Evolutionary conservation across 2,888 invertebrate species (phyloP), one percentile per base, ranked within the genome.

Genomic region (Tanypteryx hageni): DNA sequence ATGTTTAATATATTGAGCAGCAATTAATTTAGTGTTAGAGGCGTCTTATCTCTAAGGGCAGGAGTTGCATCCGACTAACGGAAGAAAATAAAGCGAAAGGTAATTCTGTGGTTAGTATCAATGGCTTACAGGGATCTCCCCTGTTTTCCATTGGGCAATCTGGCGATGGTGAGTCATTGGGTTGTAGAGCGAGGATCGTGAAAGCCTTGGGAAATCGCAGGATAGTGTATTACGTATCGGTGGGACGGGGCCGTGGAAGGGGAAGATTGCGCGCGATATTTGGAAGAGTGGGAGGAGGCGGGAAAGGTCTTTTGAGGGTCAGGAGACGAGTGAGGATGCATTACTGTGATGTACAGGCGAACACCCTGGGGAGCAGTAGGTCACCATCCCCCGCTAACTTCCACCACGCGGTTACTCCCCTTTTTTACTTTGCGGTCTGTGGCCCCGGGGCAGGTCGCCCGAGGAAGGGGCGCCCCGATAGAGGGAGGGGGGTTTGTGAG

Each of bases 361-460:
- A 56, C 64, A 64, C 89, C 89, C 89, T 31, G 64, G 89, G 89
- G 89, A 68, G 89, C 68, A 89, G 89, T 89, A 89, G 89, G 89
- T 89, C 89, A 89, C 61, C 89, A 64, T 44, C 61, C 89, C 89
- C 89, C 13, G 44, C 44, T 44, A 44, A 44, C 27, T 18, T 9
- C 86, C 61, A 27, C 5, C 31, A 57, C 59, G 59, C 86, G 22
- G 61, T 61, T 59, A 14, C 61, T 86, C 11, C 57, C 85, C 85
- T 27, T 61, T 64, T 89, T 64, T 89, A 83, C n/a, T 83, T 57
- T 57, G 56, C 57, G 83, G 56, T 83, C 56, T 83, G 18, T 83
- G 83, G 83, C 89, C 64, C 31, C 64, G 89, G 89, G 89, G 61
- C 64, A 68, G n/a, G 83, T 83, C 57, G 83, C 83, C 56, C 56